A percentile compares a stretch with the other conserved stretches of the same genome.
phyloP scores from a whole-genome alignment of 2,113 vertebrate genomes.

The Notarius quadriscutis region DNA sequence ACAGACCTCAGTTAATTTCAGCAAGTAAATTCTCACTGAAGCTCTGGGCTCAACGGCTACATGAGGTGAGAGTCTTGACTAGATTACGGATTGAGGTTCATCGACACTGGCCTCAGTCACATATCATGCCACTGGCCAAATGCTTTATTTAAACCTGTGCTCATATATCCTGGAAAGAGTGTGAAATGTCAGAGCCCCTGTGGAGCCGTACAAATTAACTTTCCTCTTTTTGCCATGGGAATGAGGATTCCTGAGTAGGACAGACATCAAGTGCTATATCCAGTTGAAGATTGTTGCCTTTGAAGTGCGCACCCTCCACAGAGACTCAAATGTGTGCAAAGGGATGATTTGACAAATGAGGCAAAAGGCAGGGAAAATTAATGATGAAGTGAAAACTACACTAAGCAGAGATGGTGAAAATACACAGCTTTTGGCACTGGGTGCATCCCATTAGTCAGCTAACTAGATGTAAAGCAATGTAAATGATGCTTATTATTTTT shows the following conservation, averaged over 20 bases:
- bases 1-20: neutral
- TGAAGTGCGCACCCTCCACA: neutral
- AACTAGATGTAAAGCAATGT: neutral
- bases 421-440: neutral
- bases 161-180: constrained; percentile 4
- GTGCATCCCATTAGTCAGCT: constrained; percentile 6
- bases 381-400: neutral
- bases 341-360: constrained; percentile 11
- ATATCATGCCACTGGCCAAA: constrained; percentile 7
- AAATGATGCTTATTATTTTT: neutral
- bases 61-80: neutral
- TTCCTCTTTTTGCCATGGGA: neutral
- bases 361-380: neutral
- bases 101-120: neutral
- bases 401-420: constrained; percentile 3
- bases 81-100: neutral
- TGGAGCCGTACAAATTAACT: constrained; percentile 22
- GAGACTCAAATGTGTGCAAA: neutral
- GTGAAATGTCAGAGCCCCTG: constrained; percentile 1
- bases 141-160: constrained; percentile 16
- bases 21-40: constrained; percentile 11
- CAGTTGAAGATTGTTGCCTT: neutral
- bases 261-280: neutral
- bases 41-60: neutral
- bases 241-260: neutral